Conservation (phyloP, 1,140 invertebrate genomes). For the Aphelinus atriplicis region DNA sequence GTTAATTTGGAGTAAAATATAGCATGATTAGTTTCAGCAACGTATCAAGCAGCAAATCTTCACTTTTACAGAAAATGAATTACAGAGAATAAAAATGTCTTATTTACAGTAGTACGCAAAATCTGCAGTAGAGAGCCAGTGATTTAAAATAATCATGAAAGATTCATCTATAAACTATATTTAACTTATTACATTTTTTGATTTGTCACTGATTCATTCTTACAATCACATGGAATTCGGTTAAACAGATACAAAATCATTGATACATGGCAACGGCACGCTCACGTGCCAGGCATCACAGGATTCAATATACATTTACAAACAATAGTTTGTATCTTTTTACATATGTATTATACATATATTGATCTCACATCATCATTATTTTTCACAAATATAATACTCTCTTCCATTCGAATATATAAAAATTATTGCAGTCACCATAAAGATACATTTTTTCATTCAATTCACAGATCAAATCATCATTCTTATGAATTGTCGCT, state of each 20-base stretch:
- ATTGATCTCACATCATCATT: constrained; percentile 22
- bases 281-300: constrained; percentile 33
- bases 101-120: constrained; percentile 21
- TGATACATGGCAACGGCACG: constrained; percentile 18
- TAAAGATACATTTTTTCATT: constrained; percentile 25
- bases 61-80: constrained; percentile 11
- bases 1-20: background rate
- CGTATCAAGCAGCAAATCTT: background rate
- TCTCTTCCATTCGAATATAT: constrained; percentile 15
- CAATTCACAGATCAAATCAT: constrained; percentile 13
- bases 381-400: constrained; percentile 31
- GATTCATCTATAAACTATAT: constrained; percentile 22
- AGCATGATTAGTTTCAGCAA: background rate
- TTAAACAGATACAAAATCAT: constrained; percentile 16
- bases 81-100: constrained; percentile 24
- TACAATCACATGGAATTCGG: background rate
- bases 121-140: constrained; percentile 18
- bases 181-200: constrained; percentile 34
- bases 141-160: constrained; percentile 30
- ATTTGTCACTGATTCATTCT: constrained; percentile 16
- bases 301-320: constrained; percentile 37
- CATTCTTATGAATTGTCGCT: background rate
- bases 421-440: constrained; percentile 32
- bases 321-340: constrained; percentile 40
- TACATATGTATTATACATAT: constrained; percentile 39